phyloP scores from a whole-genome alignment of 2,113 vertebrate genomes.

The Fulmarus glacialis region DNA sequence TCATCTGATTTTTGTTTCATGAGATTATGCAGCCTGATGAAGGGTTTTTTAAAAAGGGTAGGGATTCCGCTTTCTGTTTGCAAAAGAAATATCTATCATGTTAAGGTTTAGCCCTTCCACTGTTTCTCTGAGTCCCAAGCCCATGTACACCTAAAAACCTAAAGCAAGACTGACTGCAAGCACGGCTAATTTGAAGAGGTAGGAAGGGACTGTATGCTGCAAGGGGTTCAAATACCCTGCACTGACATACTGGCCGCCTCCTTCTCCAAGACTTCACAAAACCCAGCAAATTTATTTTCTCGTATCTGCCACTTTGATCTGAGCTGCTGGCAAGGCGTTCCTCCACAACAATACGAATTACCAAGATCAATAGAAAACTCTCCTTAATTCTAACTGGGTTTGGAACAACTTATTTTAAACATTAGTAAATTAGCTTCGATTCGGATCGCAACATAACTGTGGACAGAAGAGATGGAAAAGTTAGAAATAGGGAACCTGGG shows the following conservation, averaged over 20 bases:
- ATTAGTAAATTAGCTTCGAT: background rate
- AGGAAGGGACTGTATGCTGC: background rate
- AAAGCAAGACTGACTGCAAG: background rate
- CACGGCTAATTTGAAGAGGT: background rate
- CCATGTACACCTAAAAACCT: background rate
- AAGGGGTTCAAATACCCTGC: background rate
- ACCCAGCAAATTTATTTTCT: background rate
- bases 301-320: background rate
- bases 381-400: background rate
- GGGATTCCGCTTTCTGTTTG: background rate
- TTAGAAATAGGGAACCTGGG: background rate
- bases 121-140: background rate
- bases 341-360: background rate
- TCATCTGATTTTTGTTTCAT: background rate
- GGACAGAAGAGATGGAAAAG: background rate
- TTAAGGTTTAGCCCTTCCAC: background rate
- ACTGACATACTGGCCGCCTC: background rate
- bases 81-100: background rate
- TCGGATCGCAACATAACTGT: background rate
- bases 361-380: background rate
- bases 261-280: background rate
- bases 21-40: background rate
- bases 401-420: background rate
- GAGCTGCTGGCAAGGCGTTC: background rate
- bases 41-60: background rate